A percentile compares a stretch with the other conserved stretches of the same genome.
Conservation (phyloP, 2,888 invertebrate species). For the Rotaria macrura region DNA sequence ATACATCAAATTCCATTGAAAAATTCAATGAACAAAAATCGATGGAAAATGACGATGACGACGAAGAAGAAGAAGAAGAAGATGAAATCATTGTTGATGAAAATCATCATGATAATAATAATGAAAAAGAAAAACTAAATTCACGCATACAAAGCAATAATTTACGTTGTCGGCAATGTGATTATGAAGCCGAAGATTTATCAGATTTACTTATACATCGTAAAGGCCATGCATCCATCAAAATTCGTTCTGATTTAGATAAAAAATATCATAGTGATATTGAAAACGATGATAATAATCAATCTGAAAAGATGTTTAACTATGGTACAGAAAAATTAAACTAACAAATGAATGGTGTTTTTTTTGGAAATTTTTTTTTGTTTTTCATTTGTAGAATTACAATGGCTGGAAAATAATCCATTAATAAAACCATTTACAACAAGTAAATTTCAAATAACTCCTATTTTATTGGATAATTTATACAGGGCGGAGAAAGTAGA, state of each 20-base stretch:
- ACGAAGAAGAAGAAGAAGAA: background rate
- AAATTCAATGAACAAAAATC: background rate
- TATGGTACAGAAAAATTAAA: background rate
- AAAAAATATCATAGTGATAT: background rate
- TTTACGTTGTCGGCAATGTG: constrained; percentile 20
- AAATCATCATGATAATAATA: background rate
- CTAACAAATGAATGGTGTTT: background rate
- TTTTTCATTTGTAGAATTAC: no score
- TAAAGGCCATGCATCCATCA: background rate
- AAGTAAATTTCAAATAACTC: background rate
- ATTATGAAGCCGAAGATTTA: background rate
- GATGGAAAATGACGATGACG: background rate
- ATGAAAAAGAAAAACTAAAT: background rate
- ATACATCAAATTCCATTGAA: background rate
- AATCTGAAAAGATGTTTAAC: background rate
- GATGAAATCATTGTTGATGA: constrained; percentile 7
- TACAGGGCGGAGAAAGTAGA: no score
- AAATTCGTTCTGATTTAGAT: background rate
- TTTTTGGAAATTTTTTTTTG: no score
- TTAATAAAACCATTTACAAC: background rate
- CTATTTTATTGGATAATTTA: no score
- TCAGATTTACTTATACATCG: background rate
- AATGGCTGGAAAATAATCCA: constrained; percentile 15
- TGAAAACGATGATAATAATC: constrained; percentile 9
- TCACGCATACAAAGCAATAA: background rate